Conservation (phyloP, 2,888 invertebrate species). For the Pheosia gnoma region DNA sequence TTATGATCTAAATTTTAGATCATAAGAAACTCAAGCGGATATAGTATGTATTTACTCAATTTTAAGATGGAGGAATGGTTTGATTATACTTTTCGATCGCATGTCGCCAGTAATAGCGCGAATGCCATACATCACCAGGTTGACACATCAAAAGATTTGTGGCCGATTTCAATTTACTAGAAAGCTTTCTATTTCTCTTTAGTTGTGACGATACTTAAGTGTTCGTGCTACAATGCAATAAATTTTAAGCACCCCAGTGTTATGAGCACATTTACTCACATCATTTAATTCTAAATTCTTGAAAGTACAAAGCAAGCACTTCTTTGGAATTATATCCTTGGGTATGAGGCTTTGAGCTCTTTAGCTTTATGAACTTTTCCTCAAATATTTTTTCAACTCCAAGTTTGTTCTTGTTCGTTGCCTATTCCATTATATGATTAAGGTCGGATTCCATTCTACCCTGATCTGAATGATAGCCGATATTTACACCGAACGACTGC, state of each 20-base stretch:
- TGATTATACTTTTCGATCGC: slow-evolving; percentile 13
- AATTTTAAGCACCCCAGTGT: not conserved
- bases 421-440: not conserved
- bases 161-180: slow-evolving; percentile 4
- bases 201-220: not conserved
- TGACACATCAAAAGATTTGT: slow-evolving; percentile 6
- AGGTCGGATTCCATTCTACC: not conserved
- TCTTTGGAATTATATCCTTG: too few relatives aligned
- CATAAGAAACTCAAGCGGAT: too few relatives aligned
- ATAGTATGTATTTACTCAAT: too few relatives aligned
- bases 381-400: not conserved
- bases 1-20: too few relatives aligned
- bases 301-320: too few relatives aligned
- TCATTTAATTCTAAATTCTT: too few relatives aligned
- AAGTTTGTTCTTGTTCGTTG: not conserved
- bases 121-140: slow-evolving; percentile 5
- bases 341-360: too few relatives aligned
- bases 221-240: not conserved
- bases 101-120: slow-evolving; percentile 12
- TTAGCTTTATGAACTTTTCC: too few relatives aligned
- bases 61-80: too few relatives aligned
- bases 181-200: slow-evolving; percentile 2
- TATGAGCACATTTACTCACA: not conserved
- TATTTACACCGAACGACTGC: too few relatives aligned
- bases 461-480: too few relatives aligned